Percentiles rank a stretch among this genome's conserved stretches.
Evolutionary conservation across 1,140 invertebrate species (phyloP).

Genomic region (Lepidostoma basale): DNA sequence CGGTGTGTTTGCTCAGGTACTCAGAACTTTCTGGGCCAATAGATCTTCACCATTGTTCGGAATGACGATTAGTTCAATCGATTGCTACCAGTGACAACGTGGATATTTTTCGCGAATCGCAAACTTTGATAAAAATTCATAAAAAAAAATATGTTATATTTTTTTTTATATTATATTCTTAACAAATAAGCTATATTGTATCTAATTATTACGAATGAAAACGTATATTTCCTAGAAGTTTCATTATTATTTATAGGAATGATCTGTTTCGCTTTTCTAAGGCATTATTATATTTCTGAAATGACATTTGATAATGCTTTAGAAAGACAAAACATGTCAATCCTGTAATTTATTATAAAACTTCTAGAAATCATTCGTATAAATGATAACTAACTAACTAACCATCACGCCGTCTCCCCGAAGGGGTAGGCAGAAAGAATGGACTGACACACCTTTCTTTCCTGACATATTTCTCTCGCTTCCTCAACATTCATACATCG

Average conservation of each 20-base stretch:
- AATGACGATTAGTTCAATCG: constrained; percentile 25
- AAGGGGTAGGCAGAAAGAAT: too few relatives aligned
- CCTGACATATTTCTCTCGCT: too few relatives aligned
- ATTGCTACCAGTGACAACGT: neutral
- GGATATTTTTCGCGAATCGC: neutral
- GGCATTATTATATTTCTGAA: neutral
- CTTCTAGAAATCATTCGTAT: too few relatives aligned
- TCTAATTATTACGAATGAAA: too few relatives aligned
- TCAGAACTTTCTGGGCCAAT: constrained; percentile 25
- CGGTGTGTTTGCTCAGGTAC: constrained; percentile 38
- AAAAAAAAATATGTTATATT: neutral
- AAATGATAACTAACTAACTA: too few relatives aligned
- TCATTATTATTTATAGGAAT: too few relatives aligned
- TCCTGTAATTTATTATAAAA: too few relatives aligned
- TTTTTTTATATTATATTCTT: neutral
- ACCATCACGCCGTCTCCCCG: too few relatives aligned
- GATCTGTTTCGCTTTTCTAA: too few relatives aligned
- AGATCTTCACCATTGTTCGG: constrained; percentile 34
- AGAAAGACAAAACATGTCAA: neutral
- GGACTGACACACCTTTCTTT: too few relatives aligned
- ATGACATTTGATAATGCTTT: neutral
- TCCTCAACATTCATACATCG: too few relatives aligned
- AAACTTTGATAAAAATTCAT: neutral
- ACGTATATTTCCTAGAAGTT: too few relatives aligned
- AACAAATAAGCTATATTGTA: neutral